Evolutionary conservation across 2,888 invertebrate genomes (phyloP).

Genomic region (Monoplex corrugatus): DNA sequence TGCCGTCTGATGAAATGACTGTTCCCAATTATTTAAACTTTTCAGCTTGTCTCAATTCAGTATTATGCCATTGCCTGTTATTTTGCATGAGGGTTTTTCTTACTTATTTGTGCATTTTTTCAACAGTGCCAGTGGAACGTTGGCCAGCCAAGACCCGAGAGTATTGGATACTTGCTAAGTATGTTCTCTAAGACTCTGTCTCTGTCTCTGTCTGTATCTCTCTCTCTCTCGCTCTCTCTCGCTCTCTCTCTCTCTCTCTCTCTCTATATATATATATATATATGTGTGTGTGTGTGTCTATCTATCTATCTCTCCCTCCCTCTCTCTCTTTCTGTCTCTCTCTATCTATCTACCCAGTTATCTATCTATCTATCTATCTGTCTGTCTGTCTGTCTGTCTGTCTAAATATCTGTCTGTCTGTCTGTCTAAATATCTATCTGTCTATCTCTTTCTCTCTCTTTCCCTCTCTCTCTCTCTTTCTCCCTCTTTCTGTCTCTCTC

Average conservation of each 20-base stretch:
- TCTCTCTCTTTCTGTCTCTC: slow-evolving; percentile 16
- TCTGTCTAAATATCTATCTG: neutral
- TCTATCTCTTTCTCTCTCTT: slow-evolving; percentile 26
- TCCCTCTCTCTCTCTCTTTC: neutral
- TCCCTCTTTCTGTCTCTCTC: slow-evolving; percentile 20
- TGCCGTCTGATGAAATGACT: too few relatives aligned
- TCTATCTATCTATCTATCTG: slow-evolving; percentile 2
- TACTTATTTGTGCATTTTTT: too few relatives aligned
- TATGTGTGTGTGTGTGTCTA: neutral
- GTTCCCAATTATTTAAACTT: too few relatives aligned
- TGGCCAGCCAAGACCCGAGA: neutral
- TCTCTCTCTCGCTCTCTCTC: too few relatives aligned
- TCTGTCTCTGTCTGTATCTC: too few relatives aligned
- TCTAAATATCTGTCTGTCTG: slow-evolving; percentile 34
- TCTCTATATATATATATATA: slow-evolving; percentile 4
- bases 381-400: slow-evolving; percentile 45
- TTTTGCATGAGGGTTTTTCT: too few relatives aligned
- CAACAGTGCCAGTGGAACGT: neutral
- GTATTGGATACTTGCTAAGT: too few relatives aligned
- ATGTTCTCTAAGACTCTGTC: too few relatives aligned
- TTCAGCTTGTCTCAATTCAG: too few relatives aligned
- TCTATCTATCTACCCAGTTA: neutral
- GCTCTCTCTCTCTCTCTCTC: slow-evolving; percentile 51
- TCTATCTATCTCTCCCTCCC: neutral
- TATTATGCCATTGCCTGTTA: too few relatives aligned